These are phyloP conservation scores for Sinelater perroti DNA, from an alignment of 2,888 invertebrate species.

Conservation along the genomic window DNA sequence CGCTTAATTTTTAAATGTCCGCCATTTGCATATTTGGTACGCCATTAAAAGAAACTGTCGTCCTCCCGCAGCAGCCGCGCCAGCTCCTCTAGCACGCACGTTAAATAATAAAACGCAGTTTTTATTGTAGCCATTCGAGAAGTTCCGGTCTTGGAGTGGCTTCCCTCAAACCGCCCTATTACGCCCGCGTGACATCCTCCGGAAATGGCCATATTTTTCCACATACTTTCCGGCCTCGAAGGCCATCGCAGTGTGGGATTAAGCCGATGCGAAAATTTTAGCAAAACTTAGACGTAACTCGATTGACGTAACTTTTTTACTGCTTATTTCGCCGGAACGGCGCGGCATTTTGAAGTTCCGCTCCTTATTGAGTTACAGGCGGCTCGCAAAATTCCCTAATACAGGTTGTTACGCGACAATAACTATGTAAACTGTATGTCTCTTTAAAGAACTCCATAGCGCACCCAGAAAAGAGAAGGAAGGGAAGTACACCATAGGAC, in stretches of 20 bases:
- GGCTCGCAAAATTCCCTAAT: too few species aligned
- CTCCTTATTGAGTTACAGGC: conserved; percentile 12
- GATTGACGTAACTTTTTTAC: conserved; percentile 20
- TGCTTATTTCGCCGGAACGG: conserved; percentile 12
- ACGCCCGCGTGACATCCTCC: conserved; percentile 46
- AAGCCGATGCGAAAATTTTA: conserved; percentile 42
- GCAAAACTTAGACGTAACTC: conserved; percentile 18
- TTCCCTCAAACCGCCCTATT: conserved; percentile 43
- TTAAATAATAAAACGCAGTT: conserved; percentile 20
- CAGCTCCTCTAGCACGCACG: too few species aligned
- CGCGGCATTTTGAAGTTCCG: conserved; percentile 4
- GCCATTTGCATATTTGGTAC: conserved; percentile 1
- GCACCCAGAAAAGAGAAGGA: too few species aligned
- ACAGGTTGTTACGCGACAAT: too few species aligned
- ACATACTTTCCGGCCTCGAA: conserved; percentile 46
- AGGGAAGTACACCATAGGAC: too few species aligned
- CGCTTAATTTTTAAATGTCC: conserved; percentile 23
- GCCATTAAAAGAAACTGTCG: too few species aligned
- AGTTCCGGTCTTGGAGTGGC: conserved; percentile 39
- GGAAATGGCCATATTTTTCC: conserved; percentile 48
- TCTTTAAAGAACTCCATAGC: too few species aligned
- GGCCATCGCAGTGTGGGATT: conserved; percentile 43
- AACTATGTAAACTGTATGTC: too few species aligned
- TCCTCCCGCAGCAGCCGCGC: too few species aligned
- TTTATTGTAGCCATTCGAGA: conserved; percentile 36